Evolutionary conservation across 2,113 vertebrate genomes (phyloP), one percentile per base, ranked within the genome.

Genomic region (Tenrec ecaudatus): DNA sequence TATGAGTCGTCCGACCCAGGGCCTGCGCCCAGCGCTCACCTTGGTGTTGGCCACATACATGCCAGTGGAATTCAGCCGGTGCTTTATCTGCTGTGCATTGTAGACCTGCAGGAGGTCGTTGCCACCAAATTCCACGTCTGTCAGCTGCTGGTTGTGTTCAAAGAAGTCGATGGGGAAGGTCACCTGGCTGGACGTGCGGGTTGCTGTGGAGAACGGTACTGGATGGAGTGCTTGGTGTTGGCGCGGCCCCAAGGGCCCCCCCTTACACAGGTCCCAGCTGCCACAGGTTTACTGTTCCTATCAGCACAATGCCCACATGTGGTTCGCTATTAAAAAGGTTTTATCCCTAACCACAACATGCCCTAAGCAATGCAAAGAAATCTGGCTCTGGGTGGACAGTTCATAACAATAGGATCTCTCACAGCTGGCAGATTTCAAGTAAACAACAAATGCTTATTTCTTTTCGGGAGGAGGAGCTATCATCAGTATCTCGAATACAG

Each of bases 141-240:
- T 99, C 88, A 99, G 98, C 91, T 99, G 99, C 96, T 99, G 99
- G 98, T 99, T 99, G 98, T 99, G 99, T 90, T 99, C 99, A 90
- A 99, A 99, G 98, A 99, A 99, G 97, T 99, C 99, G n/a, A 99
- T 99, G 36, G 99, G 99, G 96, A 99, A 99, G n/a, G 98, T 99
- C 95, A 99, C 99, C 94, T 99, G 99, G 97, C 98, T 99, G 88
- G 99, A 99, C 0, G 99, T 98, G 69, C 99, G 99, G 2, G 99
- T 99, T 38, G 99, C 99, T 99, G 82, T 6, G 68, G 95, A 95
- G 22, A 86, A 62, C 6, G 58, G 80, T 66, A 17, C 76, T 58
- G 86, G 71, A 23, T 66, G 64, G 25, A 22, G 31, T 0, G 0
- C 33, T 20, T 73, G 36, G 71, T 36, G 20, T 40, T 40, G 40